phyloP scores from a whole-genome alignment of 1,140 invertebrate genomes.

The Drosophila parvula region DNA sequence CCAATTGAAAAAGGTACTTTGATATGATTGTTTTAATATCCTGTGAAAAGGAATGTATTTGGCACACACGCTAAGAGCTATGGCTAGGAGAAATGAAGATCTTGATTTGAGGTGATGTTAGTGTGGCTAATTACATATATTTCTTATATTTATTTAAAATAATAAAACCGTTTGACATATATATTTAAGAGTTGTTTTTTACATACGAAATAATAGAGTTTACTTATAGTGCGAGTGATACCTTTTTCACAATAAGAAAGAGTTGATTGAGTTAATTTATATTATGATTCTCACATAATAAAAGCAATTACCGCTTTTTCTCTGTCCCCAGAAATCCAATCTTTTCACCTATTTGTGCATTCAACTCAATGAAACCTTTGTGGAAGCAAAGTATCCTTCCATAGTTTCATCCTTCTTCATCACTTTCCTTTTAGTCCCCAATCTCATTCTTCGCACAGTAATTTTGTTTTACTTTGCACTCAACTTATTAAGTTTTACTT shows the following conservation, averaged over 20 bases:
- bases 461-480: constrained; percentile 30
- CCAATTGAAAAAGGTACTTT: constrained; percentile 4
- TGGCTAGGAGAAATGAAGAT: background rate
- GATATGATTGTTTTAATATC: constrained; percentile 27
- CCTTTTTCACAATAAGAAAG: no score
- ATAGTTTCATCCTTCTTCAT: constrained; percentile 7
- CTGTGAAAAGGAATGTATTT: background rate
- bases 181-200: background rate
- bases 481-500: constrained; percentile 17
- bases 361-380: background rate
- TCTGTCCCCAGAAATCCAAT: background rate
- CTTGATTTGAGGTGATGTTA: background rate
- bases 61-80: no score
- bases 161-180: no score
- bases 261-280: background rate
- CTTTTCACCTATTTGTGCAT: background rate
- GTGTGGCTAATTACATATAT: background rate
- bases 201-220: background rate
- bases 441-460: background rate
- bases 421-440: background rate
- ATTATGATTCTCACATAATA: background rate
- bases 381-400: background rate
- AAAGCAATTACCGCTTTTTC: background rate
- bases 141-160: no score
- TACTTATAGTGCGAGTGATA: no score